Evolutionary conservation across 2,888 invertebrate species (phyloP).

Genomic region (Geotrupes spiniger): DNA sequence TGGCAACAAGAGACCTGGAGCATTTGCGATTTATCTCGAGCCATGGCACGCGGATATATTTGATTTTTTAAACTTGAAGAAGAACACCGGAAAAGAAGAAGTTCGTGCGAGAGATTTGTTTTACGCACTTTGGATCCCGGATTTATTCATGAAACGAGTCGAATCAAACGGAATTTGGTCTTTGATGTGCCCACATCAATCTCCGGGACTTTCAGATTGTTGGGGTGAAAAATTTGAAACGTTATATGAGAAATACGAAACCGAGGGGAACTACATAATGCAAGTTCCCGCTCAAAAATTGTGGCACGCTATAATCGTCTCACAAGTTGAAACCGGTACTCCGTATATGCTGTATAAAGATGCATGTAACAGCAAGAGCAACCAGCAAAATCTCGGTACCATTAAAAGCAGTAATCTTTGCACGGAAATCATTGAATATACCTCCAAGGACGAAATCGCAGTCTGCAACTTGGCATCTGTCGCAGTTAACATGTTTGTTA

Average conservation of each 20-base stretch:
- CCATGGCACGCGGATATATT: constrained; percentile 99
- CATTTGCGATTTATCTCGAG: constrained; percentile 96
- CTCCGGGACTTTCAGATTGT: constrained; percentile 84
- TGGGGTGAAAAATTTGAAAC: constrained; percentile 95
- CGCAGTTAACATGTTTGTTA: constrained; percentile 93
- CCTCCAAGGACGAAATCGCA: constrained; percentile 88
- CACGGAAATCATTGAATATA: constrained; percentile 97
- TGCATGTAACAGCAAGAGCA: constrained; percentile 93
- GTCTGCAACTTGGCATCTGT: constrained; percentile 98
- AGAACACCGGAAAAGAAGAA: constrained; percentile 96
- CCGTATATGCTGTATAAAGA: constrained; percentile 98
- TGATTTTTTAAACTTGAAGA: constrained; percentile 90
- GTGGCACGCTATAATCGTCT: constrained; percentile 92
- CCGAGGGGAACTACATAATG: constrained; percentile 64
- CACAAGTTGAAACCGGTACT: constrained; percentile 96
- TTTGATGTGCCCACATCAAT: constrained; percentile 94
- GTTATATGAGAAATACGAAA: constrained; percentile 84
- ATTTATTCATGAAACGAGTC: constrained; percentile 95
- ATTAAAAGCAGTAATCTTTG: constrained; percentile 98
- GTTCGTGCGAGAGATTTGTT: constrained; percentile 92
- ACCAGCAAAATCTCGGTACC: constrained; percentile 97
- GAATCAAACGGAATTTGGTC: constrained; percentile 85
- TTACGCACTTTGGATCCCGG: constrained; percentile 97
- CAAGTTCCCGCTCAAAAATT: constrained; percentile 79
- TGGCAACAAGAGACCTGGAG: constrained; percentile 95